Evolutionary conservation across 35 echinoderm and acorn worm species (phyloP).

Genomic region (Hemicentrotus pulcherrimus): DNA sequence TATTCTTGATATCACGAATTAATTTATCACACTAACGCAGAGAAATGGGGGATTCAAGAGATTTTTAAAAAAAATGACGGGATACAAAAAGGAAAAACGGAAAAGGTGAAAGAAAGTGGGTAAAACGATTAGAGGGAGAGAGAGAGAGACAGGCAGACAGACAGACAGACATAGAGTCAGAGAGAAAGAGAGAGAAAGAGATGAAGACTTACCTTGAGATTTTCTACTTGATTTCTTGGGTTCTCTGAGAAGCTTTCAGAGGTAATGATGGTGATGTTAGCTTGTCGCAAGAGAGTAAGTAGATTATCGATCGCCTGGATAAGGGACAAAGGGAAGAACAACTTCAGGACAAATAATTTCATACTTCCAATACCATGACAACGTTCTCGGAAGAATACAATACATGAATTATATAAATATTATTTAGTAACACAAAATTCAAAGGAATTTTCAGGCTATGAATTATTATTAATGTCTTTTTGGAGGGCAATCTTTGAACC

Average conservation of each 20-base stretch:
- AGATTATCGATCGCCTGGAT: constrained; percentile 79
- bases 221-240: constrained; percentile 79
- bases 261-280: constrained; percentile 78
- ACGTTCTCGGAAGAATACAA: no score
- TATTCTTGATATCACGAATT: no score
- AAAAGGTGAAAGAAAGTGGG: neutral
- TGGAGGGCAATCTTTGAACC: neutral
- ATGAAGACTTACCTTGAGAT: constrained; percentile 74
- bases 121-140: neutral
- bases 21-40: no score
- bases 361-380: no score
- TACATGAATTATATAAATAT: no score
- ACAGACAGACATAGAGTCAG: neutral
- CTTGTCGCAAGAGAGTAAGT: constrained; percentile 66
- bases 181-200: neutral
- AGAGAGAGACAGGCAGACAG: neutral
- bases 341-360: neutral
- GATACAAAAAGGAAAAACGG: neutral
- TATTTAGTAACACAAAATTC: no score
- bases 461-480: neutral
- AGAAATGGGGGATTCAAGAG: neutral
- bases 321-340: neutral
- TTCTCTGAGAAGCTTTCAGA: constrained; percentile 83
- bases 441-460: neutral
- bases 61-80: neutral